These are phyloP conservation scores for Xiphias gladius DNA, from an alignment of 2,113 vertebrate species.

Conservation along the genomic window DNA sequence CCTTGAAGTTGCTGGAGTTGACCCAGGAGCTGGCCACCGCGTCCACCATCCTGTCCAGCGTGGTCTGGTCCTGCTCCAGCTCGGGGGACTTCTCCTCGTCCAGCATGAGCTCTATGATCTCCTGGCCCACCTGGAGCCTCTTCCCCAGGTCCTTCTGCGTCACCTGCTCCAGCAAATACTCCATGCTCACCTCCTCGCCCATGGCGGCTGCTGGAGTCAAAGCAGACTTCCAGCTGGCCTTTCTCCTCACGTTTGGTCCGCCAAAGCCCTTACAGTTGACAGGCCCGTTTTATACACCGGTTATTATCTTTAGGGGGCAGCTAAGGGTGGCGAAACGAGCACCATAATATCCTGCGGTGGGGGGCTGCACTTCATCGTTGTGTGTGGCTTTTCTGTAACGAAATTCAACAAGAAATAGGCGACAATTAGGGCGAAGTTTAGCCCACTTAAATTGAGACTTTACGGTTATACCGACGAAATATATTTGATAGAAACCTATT, in stretches of 20 bases:
- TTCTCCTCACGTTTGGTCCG: not conserved
- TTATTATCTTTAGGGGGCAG: conserved; percentile 6
- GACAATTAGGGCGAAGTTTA: conserved; percentile 1
- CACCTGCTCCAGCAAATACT: conserved; percentile 91
- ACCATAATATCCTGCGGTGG: conserved; percentile 1
- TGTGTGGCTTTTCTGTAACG: not conserved
- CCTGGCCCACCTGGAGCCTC: conserved; percentile 93
- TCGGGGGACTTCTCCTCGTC: conserved; percentile 90
- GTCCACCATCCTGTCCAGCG: conserved; percentile 95
- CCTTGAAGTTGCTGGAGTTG: conserved; percentile 98
- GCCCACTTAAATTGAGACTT: not conserved
- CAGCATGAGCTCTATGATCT: conserved; percentile 91
- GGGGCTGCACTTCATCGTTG: conserved; percentile 36
- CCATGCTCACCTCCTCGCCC: conserved; percentile 90
- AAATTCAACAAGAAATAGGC: not conserved
- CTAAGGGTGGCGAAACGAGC: conserved; percentile 10
- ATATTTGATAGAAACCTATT: no score
- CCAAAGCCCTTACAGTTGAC: not conserved
- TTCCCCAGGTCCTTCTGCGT: conserved; percentile 94
- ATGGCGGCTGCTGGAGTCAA: conserved; percentile 69
- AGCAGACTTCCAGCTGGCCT: conserved; percentile 2
- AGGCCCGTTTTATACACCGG: not conserved
- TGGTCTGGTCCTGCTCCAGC: conserved; percentile 93
- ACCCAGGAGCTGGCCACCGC: conserved; percentile 95
- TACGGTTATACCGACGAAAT: not conserved